Evolutionary conservation across 2,888 invertebrate species (phyloP).

Genomic region (Zeuzera pyrina): DNA sequence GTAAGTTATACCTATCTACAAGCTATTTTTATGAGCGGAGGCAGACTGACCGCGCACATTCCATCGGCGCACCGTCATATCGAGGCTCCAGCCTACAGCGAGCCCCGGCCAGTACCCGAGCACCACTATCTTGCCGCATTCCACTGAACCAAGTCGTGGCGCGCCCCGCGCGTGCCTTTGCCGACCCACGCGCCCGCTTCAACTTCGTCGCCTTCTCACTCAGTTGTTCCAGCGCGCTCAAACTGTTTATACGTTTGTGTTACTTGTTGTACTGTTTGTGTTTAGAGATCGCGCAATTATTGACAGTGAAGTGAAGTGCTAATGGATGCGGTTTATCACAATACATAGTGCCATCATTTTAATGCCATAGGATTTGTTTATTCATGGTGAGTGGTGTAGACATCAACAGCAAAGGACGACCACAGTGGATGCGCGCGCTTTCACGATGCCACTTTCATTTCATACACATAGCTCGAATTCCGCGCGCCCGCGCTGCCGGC

Average conservation of each 20-base stretch:
- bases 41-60: slow-evolving; percentile 48
- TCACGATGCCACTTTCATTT: slow-evolving; percentile 72
- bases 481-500: slow-evolving; percentile 61
- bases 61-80: slow-evolving; percentile 22
- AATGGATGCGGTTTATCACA: slow-evolving; percentile 61
- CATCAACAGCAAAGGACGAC: slow-evolving; percentile 33
- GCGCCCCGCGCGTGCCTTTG: slow-evolving; percentile 61
- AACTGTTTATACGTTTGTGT: slow-evolving; percentile 37
- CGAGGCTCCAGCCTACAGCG: slow-evolving; percentile 13
- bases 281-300: slow-evolving; percentile 41
- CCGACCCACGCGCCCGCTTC: slow-evolving; percentile 84
- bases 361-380: slow-evolving; percentile 59
- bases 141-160: slow-evolving; percentile 66
- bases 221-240: slow-evolving; percentile 59
- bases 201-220: slow-evolving; percentile 29
- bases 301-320: slow-evolving; percentile 63
- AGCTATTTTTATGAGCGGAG: slow-evolving; percentile 31
- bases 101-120: slow-evolving; percentile 4
- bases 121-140: slow-evolving; percentile 49
- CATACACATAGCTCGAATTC: slow-evolving; percentile 72
- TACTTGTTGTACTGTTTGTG: slow-evolving; percentile 26
- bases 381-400: slow-evolving; percentile 60
- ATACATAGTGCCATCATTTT: slow-evolving; percentile 48
- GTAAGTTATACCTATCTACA: too few relatives aligned
- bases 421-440: slow-evolving; percentile 65